phyloP scores from a whole-genome alignment of 2,113 vertebrate species.

The Geothlypis trichas region DNA sequence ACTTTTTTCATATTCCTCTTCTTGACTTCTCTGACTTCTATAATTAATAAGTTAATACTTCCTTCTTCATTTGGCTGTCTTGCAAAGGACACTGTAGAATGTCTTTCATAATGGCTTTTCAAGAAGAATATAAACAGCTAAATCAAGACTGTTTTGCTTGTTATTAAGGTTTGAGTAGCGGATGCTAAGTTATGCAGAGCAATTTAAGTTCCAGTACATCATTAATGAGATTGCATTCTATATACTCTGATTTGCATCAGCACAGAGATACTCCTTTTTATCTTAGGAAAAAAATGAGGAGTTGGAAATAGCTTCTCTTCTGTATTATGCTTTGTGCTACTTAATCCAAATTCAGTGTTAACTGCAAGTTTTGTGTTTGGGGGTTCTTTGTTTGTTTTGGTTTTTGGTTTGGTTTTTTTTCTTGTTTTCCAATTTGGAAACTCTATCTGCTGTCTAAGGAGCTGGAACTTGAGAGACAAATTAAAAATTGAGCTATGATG shows the following conservation, averaged over 20 bases:
- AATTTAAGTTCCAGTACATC: background rate
- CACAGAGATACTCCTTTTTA: background rate
- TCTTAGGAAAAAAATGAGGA: background rate
- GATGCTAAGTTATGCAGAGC: conserved; percentile 6
- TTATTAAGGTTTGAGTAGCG: background rate
- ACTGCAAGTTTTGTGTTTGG: background rate
- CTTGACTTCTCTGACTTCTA: background rate
- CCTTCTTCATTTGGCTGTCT: background rate
- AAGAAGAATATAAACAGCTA: conserved; percentile 20
- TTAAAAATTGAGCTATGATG: background rate
- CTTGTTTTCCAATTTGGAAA: background rate
- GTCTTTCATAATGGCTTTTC: background rate
- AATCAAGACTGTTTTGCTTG: background rate
- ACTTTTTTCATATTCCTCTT: background rate
- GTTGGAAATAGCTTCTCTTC: background rate
- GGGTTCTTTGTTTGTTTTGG: background rate
- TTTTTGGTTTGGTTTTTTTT: background rate
- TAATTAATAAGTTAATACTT: background rate
- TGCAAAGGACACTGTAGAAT: background rate
- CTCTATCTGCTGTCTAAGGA: background rate
- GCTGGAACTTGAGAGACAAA: background rate
- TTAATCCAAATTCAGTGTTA: background rate
- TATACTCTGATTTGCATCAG: background rate
- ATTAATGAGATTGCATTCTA: conserved; percentile 29
- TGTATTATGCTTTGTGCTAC: background rate